phyloP scores from a whole-genome alignment of 2,888 invertebrate genomes.

The Hyposoter dolosus region DNA sequence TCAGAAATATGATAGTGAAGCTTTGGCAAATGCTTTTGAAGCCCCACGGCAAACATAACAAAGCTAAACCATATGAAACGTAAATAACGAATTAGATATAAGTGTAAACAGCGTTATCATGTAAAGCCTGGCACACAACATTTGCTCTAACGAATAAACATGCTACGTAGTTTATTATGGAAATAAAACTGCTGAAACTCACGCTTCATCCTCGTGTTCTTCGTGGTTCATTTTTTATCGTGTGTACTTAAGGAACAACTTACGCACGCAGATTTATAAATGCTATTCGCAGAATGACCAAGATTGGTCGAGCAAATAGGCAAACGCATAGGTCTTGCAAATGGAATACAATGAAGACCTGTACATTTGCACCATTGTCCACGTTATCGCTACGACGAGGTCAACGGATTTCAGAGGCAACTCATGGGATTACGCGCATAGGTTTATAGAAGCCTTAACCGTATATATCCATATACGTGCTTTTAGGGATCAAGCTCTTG shows the following conservation, averaged over 20 bases:
- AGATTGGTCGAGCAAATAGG: conserved; percentile 18
- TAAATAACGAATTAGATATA: neutral
- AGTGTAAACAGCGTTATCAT: neutral
- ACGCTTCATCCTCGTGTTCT: neutral
- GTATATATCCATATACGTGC: conserved; percentile 25
- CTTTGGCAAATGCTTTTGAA: neutral
- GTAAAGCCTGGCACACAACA: neutral
- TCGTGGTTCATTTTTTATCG: neutral
- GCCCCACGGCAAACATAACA: neutral
- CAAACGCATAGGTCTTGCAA: conserved; percentile 27
- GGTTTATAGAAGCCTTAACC: neutral
- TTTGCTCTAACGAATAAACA: neutral
- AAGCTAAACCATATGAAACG: neutral
- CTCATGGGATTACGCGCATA: conserved; percentile 27
- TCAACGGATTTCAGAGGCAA: conserved; percentile 73
- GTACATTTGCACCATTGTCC: conserved; percentile 66
- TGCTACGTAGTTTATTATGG: neutral
- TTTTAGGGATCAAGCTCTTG: conserved; percentile 47
- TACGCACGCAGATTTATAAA: neutral
- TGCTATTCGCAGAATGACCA: neutral
- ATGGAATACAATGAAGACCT: conserved; percentile 66
- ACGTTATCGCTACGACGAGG: conserved; percentile 62
- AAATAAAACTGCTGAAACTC: neutral
- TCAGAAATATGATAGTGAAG: neutral
- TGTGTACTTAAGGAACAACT: neutral